Percentiles rank a stretch among this genome's conserved stretches.
These are phyloP conservation scores for Hydrozoanthus tunicans DNA, from an alignment of 64 coral and sea anemone species.

Conservation along the genomic window DNA sequence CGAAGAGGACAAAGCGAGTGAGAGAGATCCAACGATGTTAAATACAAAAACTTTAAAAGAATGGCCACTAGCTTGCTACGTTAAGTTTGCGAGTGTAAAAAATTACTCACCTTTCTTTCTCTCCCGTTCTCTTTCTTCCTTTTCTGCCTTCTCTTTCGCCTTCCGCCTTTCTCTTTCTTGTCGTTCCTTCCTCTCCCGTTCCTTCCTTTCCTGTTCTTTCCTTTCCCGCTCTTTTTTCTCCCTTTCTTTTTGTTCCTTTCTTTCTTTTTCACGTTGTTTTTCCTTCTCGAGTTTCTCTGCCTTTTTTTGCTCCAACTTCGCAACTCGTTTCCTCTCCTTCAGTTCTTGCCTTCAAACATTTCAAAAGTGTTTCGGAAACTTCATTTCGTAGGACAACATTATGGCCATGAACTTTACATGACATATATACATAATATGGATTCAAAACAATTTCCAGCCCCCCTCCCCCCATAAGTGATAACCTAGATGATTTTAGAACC, in stretches of 20 bases:
- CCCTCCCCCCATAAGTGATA: too few species aligned
- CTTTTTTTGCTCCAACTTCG: conserved; percentile 51
- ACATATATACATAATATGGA: too few species aligned
- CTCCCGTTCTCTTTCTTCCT: conserved; percentile 30
- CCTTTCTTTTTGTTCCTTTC: conserved; percentile 5
- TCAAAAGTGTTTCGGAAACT: too few species aligned
- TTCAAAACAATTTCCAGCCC: too few species aligned
- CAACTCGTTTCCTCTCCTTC: conserved; percentile 50
- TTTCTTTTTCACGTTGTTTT: conserved; percentile 26
- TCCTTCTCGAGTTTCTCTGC: conserved; percentile 51
- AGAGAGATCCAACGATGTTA: too few species aligned
- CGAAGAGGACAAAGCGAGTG: too few species aligned
- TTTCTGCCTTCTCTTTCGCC: conserved; percentile 37
- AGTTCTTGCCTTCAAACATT: conserved; percentile 30
- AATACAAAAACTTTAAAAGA: too few species aligned
- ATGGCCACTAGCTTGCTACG: too few species aligned
- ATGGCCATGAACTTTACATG: too few species aligned
- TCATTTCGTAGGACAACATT: too few species aligned
- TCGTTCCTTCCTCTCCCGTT: not conserved
- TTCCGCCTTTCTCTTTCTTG: conserved; percentile 22
- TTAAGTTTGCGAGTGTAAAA: too few species aligned
- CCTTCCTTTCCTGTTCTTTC: conserved; percentile 14
- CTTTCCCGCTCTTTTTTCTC: conserved; percentile 32
- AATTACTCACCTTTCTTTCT: conserved; percentile 10
- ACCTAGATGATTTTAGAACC: too few species aligned